A percentile compares a stretch with the other conserved stretches of the same genome.
These are phyloP conservation scores for Cossypha heuglini DNA, from an alignment of 2,797 vertebrate species.

Conservation along the genomic window DNA sequence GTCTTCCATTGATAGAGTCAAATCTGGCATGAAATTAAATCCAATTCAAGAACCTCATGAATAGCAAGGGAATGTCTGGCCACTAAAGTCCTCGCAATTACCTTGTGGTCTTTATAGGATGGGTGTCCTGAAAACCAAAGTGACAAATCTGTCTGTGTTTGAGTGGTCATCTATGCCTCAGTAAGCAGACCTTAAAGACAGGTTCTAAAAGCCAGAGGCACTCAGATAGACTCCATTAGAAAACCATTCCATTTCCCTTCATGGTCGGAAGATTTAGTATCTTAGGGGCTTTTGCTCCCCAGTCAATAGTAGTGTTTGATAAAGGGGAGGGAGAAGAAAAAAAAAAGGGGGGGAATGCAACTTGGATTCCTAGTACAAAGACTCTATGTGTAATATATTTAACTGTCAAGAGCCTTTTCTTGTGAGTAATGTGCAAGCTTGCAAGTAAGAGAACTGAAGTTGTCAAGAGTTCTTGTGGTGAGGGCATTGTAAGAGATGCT, in stretches of 20 bases:
- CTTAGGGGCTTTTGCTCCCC: constrained; percentile 25
- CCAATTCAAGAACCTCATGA: constrained; percentile 57
- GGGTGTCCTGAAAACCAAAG: constrained; percentile 34
- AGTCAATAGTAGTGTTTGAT: constrained; percentile 31
- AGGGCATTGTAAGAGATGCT: neutral
- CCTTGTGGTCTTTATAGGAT: constrained; percentile 46
- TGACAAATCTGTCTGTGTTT: constrained; percentile 45
- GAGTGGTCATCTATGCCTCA: constrained; percentile 54
- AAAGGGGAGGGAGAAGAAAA: neutral
- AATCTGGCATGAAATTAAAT: constrained; percentile 72
- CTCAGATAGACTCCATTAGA: constrained; percentile 46
- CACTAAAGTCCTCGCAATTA: constrained; percentile 44
- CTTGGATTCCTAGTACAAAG: constrained; percentile 10
- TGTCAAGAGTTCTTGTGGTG: neutral
- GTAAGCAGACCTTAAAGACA: constrained; percentile 51
- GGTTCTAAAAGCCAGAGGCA: constrained; percentile 46
- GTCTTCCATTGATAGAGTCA: constrained; percentile 50
- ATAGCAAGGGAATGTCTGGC: constrained; percentile 56
- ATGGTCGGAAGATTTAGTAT: constrained; percentile 52
- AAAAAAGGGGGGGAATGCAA: neutral
- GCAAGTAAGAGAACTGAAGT: neutral
- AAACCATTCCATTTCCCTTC: constrained; percentile 55
- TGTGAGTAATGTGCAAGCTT: neutral
- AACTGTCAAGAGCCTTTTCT: constrained; percentile 41
- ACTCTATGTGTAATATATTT: constrained; percentile 12